Conservation (phyloP, 2,888 invertebrate species). For the Rhamphomyia laevipes region DNA sequence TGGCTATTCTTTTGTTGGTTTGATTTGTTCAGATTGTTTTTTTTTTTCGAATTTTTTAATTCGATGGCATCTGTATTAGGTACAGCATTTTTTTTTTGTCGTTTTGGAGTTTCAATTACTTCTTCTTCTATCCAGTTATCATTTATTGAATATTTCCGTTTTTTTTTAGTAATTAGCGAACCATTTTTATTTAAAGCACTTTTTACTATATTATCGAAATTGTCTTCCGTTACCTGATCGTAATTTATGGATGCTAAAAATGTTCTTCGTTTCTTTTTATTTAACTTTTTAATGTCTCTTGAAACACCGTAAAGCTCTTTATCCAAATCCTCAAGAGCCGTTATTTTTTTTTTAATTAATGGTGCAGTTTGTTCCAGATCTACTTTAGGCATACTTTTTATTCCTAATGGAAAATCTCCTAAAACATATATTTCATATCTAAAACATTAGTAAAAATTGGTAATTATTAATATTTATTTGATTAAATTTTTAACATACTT, state of each 20-base stretch:
- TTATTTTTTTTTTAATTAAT: conserved; percentile 30
- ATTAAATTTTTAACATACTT: conserved; percentile 34
- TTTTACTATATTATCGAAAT: conserved; percentile 25
- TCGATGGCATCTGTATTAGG: conserved; percentile 7
- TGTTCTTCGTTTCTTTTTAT: conserved; percentile 31
- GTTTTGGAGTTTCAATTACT: conserved; percentile 19
- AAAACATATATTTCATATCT: conserved; percentile 48
- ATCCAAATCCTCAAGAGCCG: conserved; percentile 41
- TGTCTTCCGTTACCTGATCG: conserved; percentile 28
- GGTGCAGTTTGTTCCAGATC: conserved; percentile 24
- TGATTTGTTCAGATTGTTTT: conserved; percentile 4
- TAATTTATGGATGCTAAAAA: conserved; percentile 27
- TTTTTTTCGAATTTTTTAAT: conserved; percentile 5
- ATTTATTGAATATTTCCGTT: conserved; percentile 1
- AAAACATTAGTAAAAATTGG: conserved; percentile 2
- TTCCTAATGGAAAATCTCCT: conserved; percentile 56
- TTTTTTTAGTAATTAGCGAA: conserved; percentile 2
- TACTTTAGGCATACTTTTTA: conserved; percentile 41
- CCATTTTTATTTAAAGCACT: conserved; percentile 14
- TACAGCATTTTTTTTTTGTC: not conserved
- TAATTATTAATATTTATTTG: not conserved
- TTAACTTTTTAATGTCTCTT: conserved; percentile 37
- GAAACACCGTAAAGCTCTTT: conserved; percentile 36
- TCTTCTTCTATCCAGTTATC: conserved; percentile 33
- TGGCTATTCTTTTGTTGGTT: not conserved